Base-by-base conservation (phyloP, 1,140 invertebrate genomes). In the Octopus bimaculoides region DNA sequence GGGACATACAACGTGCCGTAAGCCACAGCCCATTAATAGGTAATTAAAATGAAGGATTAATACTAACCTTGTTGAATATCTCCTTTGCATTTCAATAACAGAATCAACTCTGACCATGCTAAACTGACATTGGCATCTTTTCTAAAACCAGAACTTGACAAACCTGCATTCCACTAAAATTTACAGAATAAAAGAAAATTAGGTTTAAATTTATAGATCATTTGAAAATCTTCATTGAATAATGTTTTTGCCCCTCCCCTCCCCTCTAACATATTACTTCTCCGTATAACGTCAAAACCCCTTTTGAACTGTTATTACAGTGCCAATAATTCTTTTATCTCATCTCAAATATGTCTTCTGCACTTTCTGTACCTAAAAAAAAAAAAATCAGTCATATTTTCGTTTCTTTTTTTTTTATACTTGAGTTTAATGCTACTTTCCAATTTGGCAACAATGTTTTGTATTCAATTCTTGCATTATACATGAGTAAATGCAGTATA, bases 21-120 rank as follows among this genome's bases (percentile, higher is more conserved):
- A 0, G 26, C 0, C 26, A 41, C 26, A n/a, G n/a, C n/a, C n/a
- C 26, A 41, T 41, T 41, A 41, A 0, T 41, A 41, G 26, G 26
- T 41, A 41, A 41, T 41, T 41, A 41, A 41, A 41, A 41, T 41
- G 26, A 41, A 41, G 26, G 26, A 0, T 41, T 41, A 41, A 41
- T 41, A 77, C 81, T 80, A 78, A 90, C 89, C 89, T 87, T 90
- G 88, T 74, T 90, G 87, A 75, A 90, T 85, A 75, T 84, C 85
- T 8, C 89, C 89, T 81, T 88, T 89, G 80, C 90, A 90, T 80
- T 90, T 88, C 53, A 88, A 84, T 7, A 90, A 83, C 77, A 89
- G 88, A 20, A 88, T 86, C 53, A 90, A 82, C 78, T 90, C 90
- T 81, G 88, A 89, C 90, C 90, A 90, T 6, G 88, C 88, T 79